Base-by-base conservation (phyloP, 2,888 invertebrate genomes). In the Ophioninae sp. region DNA sequence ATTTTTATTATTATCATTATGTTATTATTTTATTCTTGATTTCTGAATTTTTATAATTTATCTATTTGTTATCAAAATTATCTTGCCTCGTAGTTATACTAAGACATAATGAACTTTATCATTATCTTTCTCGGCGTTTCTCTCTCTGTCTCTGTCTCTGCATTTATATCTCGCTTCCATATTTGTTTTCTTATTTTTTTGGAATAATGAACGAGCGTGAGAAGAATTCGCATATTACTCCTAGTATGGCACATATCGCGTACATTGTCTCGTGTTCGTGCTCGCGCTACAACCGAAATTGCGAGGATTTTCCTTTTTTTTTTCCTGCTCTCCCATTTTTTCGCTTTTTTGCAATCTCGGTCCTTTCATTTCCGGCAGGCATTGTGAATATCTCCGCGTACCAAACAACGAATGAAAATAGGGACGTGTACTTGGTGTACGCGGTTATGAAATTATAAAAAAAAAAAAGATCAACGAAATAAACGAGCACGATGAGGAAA, bases 181-280 rank as follows among this genome's bases (percentile, higher is more conserved):
- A 22, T 64, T 63, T 23, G 20, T 20, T 67, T 10, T 9, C 37
- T 30, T 30, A 22, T 10, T n/a, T 64, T 39, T 83, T 75, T 64
- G 82, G 80, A 84, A 83, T 85, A 86, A 86, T 86, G 82, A 83
- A 85, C 77, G 82, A 85, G 82, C 86, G 88, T 89, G 89, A 87
- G 89, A 90, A 88, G 67, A 81, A 87, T 89, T 89, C 89, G 87
- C 88, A 89, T 88, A 61, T 58, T 44, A 88, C 89, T 89, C 88
- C 88, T 82, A 81, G 37, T 58, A 71, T 44, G 51, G 63, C 74
- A 56, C 68, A 59, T 64, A 61, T 37, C 63, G 59, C 59, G 39
- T 13, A 59, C 59, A 72, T 72, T 59, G 59, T 59, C 44, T 22
- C 44, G 39, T 71, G 23, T 23, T 20, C 59, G 61, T 56, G 56